Evolutionary conservation across 1,140 invertebrate genomes (phyloP), one percentile per base, ranked within the genome.

Genomic region (Magallana ariakensis): DNA sequence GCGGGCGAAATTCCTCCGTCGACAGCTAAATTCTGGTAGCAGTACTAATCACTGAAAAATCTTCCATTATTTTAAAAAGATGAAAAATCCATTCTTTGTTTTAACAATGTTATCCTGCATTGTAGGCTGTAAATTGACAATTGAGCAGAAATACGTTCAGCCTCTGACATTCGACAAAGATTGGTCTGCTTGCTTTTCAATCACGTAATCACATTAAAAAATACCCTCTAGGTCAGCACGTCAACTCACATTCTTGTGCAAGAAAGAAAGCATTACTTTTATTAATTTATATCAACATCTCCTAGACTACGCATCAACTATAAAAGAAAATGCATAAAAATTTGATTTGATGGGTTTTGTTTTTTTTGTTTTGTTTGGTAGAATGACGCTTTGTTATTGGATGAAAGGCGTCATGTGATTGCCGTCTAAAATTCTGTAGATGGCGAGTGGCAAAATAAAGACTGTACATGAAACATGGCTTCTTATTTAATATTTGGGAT

Each of bases 31-130:
- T 26, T 70, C 66, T 70, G 19, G 66, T 70, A 26, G 33, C 22
- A 26, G 66, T 9, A 70, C 66, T 70, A 70, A 70, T 70, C 66
- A 70, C 33, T 70, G 66, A 70, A 70, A 70, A 70, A 70, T 26
- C 66, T 70, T 70, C 66, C 66, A 70, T 70, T 70, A 70, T 70
- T 70, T 70, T 70, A 70, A 70, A 26, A 70, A 70, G 33, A 70
- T 70, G 33, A 46, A 46, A 46, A 70, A 9, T 26, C 66, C 66
- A 22, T 70, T 70, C 33, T 26, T 70, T 26, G 66, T 26, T 70
- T 70, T 70, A 70, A 70, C 66, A 26, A 26, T 70, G 66, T 70
- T 70, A 70, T 70, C 66, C 19, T 22, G 33, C 19, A 19, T 26
- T 70, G 22, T 26, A 70, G n/a, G 19, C 66, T 70, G 33, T 70